Evolutionary conservation across 2,113 vertebrate genomes (phyloP).

Genomic region (Notarius quadriscutis): DNA sequence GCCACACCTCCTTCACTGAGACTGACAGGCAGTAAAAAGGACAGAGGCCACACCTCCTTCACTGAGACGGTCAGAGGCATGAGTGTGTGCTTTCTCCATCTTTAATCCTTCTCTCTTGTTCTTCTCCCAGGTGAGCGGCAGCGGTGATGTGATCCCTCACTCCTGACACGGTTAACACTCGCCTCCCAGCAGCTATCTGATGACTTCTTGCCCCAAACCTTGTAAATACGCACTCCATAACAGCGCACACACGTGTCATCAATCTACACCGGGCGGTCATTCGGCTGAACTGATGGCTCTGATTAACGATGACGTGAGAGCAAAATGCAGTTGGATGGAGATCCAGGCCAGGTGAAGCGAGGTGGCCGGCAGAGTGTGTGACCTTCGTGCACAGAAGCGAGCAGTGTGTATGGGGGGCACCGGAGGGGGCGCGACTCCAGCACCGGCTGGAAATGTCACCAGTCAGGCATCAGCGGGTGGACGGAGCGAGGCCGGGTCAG

Average conservation of each 20-base stretch:
- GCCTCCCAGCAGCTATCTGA: constrained; percentile 40
- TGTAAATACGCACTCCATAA: constrained; percentile 49
- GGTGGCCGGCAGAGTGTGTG: constrained; percentile 41
- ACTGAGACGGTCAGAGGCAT: not conserved
- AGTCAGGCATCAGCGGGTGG: constrained; percentile 73
- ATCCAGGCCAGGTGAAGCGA: constrained; percentile 65
- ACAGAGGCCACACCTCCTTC: not conserved
- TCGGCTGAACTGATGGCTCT: constrained; percentile 52
- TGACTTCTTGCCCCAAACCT: constrained; percentile 33
- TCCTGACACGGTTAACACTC: constrained; percentile 32
- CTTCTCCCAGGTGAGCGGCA: constrained; percentile 20
- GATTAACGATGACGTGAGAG: constrained; percentile 75
- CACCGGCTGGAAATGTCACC: constrained; percentile 80
- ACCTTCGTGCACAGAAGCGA: constrained; percentile 40
- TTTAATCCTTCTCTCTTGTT: not conserved
- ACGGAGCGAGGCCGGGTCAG: constrained; percentile 76
- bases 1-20: not conserved
- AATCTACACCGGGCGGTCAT: constrained; percentile 64
- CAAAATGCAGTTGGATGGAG: constrained; percentile 39
- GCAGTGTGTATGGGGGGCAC: constrained; percentile 24
- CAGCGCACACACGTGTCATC: constrained; percentile 68
- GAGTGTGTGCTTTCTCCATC: constrained; percentile 2
- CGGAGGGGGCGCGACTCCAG: constrained; percentile 44
- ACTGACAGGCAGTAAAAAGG: not conserved
- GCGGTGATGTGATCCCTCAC: constrained; percentile 38